These are phyloP conservation scores for Sebastolobus alascanus DNA, from an alignment of 2,797 vertebrate species.

Conservation along the genomic window DNA sequence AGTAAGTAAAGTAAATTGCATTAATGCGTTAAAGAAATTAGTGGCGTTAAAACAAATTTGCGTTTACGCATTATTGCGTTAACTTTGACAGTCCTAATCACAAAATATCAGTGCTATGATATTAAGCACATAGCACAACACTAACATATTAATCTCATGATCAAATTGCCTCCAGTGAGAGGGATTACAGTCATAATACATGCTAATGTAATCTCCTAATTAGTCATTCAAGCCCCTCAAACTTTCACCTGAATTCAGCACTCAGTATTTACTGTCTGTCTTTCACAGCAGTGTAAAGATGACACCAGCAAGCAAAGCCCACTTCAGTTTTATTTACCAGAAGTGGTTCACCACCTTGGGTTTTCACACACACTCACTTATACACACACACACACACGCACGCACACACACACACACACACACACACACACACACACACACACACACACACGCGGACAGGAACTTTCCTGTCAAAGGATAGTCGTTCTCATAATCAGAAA, in stretches of 20 bases:
- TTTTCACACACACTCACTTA: slow-evolving; percentile 57
- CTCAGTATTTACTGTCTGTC: slow-evolving; percentile 43
- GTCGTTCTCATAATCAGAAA: slow-evolving; percentile 54
- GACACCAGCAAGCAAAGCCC: slow-evolving; percentile 46
- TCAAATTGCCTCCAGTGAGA: slow-evolving; percentile 35
- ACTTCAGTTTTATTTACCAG: slow-evolving; percentile 75
- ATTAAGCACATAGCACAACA: slow-evolving; percentile 15
- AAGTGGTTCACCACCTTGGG: slow-evolving; percentile 72
- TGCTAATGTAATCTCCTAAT: slow-evolving; percentile 43
- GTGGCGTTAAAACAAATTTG: no score
- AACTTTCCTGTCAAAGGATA: slow-evolving; percentile 69
- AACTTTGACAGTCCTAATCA: no score
- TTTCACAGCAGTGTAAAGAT: slow-evolving; percentile 35
- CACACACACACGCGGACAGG: not conserved
- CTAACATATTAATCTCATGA: slow-evolving; percentile 34
- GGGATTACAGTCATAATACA: slow-evolving; percentile 49
- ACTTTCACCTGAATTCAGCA: slow-evolving; percentile 39
- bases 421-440: slow-evolving; percentile 37
- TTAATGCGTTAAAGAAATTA: no score
- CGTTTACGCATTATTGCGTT: no score
- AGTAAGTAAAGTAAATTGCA: no score
- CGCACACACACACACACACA: not conserved
- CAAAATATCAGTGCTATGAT: not conserved
- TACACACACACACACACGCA: not conserved
- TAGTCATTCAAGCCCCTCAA: slow-evolving; percentile 55